These are phyloP conservation scores for Sceliomorpha sp. DNA, from an alignment of 2,888 invertebrate genomes.

Conservation along the genomic window DNA sequence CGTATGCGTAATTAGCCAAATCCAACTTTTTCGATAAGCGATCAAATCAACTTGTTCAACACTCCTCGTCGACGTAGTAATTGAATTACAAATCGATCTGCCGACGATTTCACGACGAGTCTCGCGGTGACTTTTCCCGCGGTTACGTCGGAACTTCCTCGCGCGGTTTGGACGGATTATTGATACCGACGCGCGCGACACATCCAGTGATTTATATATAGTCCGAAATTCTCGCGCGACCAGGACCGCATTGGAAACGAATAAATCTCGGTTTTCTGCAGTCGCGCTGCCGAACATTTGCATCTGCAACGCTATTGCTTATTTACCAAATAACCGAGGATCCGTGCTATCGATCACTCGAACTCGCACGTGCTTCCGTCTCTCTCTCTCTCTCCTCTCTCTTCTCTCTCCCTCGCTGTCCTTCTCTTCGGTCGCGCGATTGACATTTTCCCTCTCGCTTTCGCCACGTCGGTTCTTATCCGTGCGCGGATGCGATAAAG, in stretches of 20 bases:
- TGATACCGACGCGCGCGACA: conserved; percentile 21
- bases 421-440: too few relatives aligned
- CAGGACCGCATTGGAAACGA: conserved; percentile 41
- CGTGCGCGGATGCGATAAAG: conserved; percentile 36
- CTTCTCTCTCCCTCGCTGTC: too few relatives aligned
- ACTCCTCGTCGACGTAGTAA: too few relatives aligned
- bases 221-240: conserved; percentile 20
- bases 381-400: conserved; percentile 8
- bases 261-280: conserved; percentile 52
- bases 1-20: too few relatives aligned
- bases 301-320: conserved; percentile 40
- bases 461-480: conserved; percentile 44
- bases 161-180: too few relatives aligned
- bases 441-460: conserved; percentile 17
- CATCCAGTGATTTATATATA: conserved; percentile 25
- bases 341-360: conserved; percentile 42
- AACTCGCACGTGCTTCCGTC: conserved; percentile 2
- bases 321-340: conserved; percentile 51
- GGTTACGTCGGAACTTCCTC: too few relatives aligned
- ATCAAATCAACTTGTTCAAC: too few relatives aligned
- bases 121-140: too few relatives aligned
- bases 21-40: too few relatives aligned
- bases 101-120: too few relatives aligned
- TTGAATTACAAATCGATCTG: too few relatives aligned
- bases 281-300: conserved; percentile 31